Evolutionary conservation across 1,140 invertebrate species (phyloP).

Genomic region (Drosophila biarmipes): DNA sequence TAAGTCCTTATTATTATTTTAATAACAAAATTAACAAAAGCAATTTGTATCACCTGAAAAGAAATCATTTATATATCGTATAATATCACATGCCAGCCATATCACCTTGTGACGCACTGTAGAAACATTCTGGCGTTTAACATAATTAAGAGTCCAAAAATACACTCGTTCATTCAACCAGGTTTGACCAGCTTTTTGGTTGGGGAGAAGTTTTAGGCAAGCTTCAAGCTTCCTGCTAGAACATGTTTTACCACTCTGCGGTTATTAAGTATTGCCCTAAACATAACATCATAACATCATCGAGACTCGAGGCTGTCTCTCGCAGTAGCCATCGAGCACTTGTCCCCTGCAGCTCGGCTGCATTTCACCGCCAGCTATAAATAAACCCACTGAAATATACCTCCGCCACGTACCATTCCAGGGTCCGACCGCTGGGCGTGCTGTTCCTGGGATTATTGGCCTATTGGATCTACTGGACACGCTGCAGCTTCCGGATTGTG

Average conservation of each 20-base stretch:
- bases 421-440: constrained; percentile 71
- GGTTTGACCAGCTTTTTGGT: constrained; percentile 53
- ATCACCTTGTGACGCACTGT: constrained; percentile 7
- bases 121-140: constrained; percentile 17
- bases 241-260: constrained; percentile 56
- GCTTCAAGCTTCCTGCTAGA: constrained; percentile 70
- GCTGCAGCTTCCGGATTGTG: constrained; percentile 70
- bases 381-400: constrained; percentile 1
- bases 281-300: constrained; percentile 32
- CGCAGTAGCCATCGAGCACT: constrained; percentile 40
- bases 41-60: neutral
- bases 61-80: neutral
- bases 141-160: constrained; percentile 20
- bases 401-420: constrained; percentile 28
- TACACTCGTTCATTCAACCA: constrained; percentile 25
- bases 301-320: constrained; percentile 6
- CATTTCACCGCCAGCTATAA: neutral
- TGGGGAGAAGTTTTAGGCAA: constrained; percentile 20
- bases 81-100: neutral
- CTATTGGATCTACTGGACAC: constrained; percentile 78
- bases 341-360: constrained; percentile 30
- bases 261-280: constrained; percentile 52
- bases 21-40: neutral
- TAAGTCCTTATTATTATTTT: neutral
- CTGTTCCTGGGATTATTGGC: constrained; percentile 68